Percentiles rank a stretch among this genome's conserved stretches.
Conservation (phyloP, 2,113 vertebrate species). For the Bujurquina vittata region DNA sequence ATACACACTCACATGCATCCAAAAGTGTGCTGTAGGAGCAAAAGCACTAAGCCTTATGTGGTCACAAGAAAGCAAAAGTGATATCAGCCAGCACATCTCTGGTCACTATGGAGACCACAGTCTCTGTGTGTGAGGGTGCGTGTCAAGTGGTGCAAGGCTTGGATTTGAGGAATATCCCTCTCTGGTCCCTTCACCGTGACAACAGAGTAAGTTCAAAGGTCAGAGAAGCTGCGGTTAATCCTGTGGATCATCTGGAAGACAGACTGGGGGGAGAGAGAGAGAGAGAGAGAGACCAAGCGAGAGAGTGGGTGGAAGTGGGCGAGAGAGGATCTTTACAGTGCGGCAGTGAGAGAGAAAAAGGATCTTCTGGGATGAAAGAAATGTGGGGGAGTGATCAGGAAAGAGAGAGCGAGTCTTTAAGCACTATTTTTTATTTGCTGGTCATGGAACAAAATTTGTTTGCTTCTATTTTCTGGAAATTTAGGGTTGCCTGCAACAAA, state of each 20-base stretch:
- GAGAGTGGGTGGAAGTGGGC: conserved; percentile 42
- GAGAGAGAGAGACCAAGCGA: conserved; percentile 27
- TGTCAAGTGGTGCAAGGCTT: conserved; percentile 2
- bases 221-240: conserved; percentile 62
- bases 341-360: conserved; percentile 17
- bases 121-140: not conserved
- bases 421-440: conserved; percentile 8
- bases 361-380: conserved; percentile 32
- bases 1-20: conserved; percentile 20
- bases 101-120: conserved; percentile 54
- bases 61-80: conserved; percentile 66
- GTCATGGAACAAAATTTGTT: conserved; percentile 6
- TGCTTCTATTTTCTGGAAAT: conserved; percentile 35
- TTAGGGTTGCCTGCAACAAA: conserved; percentile 18
- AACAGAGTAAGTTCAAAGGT: conserved; percentile 66
- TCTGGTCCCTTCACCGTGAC: conserved; percentile 55
- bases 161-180: conserved; percentile 62
- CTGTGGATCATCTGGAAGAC: conserved; percentile 58
- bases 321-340: conserved; percentile 35
- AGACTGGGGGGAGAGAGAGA: conserved; percentile 23
- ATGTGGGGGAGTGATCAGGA: conserved; percentile 36
- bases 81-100: conserved; percentile 47
- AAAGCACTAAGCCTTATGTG: conserved; percentile 75
- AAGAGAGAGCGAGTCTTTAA: conserved; percentile 15
- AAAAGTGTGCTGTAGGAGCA: conserved; percentile 39